Percentiles rank a stretch among this genome's conserved stretches.
phyloP scores from a whole-genome alignment of 64 coral and sea anemone genomes.

The Montipora efflorescens region DNA sequence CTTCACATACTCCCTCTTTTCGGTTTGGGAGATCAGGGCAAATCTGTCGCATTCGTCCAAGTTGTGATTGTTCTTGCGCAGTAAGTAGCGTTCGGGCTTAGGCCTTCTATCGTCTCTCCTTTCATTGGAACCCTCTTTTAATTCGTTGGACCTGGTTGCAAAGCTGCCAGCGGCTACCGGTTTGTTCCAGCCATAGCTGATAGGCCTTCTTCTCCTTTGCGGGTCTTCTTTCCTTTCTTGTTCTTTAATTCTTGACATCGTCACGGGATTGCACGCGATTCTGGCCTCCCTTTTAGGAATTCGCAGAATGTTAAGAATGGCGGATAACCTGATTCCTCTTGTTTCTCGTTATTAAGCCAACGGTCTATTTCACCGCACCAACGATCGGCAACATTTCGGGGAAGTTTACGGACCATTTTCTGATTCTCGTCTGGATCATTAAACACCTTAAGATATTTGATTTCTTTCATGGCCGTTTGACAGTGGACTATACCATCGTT shows the following conservation, averaged over 20 bases:
- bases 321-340: conserved; percentile 14
- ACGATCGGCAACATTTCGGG: background rate
- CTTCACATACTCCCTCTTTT: conserved; percentile 9
- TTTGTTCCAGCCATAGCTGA: background rate
- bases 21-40: background rate
- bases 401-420: background rate
- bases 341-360: conserved; percentile 3
- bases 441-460: background rate
- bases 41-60: conserved; percentile 54
- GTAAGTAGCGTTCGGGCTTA: background rate
- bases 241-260: background rate
- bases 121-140: conserved; percentile 12
- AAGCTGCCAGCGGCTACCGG: background rate
- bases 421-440: background rate
- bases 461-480: background rate
- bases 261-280: conserved; percentile 62
- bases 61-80: conserved; percentile 27
- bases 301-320: conserved; percentile 21
- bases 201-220: background rate
- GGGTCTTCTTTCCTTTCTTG: conserved; percentile 12
- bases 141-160: background rate
- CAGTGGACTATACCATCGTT: background rate
- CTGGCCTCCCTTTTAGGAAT: conserved; percentile 17
- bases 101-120: background rate
- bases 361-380: conserved; percentile 51